Evolutionary conservation across 2,797 vertebrate genomes (phyloP).

Genomic region (Semaprochilodus insignis): DNA sequence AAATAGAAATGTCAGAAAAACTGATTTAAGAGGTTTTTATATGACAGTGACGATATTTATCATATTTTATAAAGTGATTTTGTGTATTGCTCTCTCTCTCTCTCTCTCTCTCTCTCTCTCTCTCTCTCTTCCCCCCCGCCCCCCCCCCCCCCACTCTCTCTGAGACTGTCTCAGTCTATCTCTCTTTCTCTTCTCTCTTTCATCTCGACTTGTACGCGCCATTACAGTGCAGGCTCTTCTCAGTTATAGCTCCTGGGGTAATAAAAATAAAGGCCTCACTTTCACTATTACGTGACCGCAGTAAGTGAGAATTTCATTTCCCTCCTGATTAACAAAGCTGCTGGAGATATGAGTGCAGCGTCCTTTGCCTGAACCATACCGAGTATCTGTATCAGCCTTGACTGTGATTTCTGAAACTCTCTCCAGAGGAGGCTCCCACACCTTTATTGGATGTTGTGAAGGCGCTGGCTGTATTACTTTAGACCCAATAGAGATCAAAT

Average conservation of each 20-base stretch:
- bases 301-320: slow-evolving; percentile 6
- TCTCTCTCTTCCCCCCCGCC: background rate
- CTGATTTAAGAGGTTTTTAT: background rate
- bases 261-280: background rate
- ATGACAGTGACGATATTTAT: background rate
- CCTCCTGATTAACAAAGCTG: slow-evolving; percentile 19
- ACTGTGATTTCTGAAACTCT: background rate
- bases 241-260: slow-evolving; percentile 1
- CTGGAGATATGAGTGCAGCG: slow-evolving; percentile 8
- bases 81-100: background rate
- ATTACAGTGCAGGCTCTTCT: slow-evolving; percentile 18
- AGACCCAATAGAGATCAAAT: background rate
- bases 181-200: background rate
- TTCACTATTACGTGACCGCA: background rate
- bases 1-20: background rate
- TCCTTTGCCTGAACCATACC: background rate
- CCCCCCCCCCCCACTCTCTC: too few relatives aligned
- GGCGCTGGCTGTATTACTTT: background rate
- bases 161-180: background rate
- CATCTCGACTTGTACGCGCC: background rate
- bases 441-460: background rate
- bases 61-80: background rate
- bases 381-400: background rate
- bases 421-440: slow-evolving; percentile 6
- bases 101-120: slow-evolving; percentile 2